Percentiles rank a stretch among this genome's conserved stretches.
phyloP scores from a whole-genome alignment of 2,797 vertebrate genomes.

The Gastrophryne carolinensis region DNA sequence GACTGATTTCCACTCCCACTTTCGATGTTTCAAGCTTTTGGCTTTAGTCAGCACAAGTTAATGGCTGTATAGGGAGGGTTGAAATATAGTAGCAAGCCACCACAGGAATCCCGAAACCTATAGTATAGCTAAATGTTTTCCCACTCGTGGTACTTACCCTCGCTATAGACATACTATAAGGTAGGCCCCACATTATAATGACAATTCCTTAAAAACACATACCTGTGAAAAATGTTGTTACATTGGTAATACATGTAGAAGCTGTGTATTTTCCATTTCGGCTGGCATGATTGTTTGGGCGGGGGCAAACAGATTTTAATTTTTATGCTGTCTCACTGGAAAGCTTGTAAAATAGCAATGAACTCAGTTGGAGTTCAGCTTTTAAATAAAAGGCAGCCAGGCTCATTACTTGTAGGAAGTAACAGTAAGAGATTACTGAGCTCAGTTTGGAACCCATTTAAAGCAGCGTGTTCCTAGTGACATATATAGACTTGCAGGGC shows the following conservation, averaged over 20 bases:
- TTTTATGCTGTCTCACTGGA: constrained; percentile 67
- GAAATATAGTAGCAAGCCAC: no score
- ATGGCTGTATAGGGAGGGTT: no score
- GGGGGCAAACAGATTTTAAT: constrained; percentile 76
- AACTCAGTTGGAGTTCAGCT: constrained; percentile 67
- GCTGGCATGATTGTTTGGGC: constrained; percentile 27
- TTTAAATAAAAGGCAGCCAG: constrained; percentile 71
- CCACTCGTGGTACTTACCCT: no score
- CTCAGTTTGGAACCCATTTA: constrained; percentile 9
- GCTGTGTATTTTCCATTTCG: constrained; percentile 20
- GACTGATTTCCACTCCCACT: no score
- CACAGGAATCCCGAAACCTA: no score
- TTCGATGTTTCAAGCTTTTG: no score
- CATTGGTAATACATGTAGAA: constrained; percentile 11
- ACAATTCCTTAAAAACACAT: no score
- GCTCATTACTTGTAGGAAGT: constrained; percentile 63
- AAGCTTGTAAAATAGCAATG: constrained; percentile 59
- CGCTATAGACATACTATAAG: no score
- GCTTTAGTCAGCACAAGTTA: no score
- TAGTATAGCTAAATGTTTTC: no score
- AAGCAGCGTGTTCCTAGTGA: neutral
- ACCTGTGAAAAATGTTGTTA: no score
- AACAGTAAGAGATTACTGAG: constrained; percentile 54
- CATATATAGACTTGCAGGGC: neutral
- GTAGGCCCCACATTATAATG: no score